Conservation (phyloP, 2,113 vertebrate species). For the Mus pahari region DNA sequence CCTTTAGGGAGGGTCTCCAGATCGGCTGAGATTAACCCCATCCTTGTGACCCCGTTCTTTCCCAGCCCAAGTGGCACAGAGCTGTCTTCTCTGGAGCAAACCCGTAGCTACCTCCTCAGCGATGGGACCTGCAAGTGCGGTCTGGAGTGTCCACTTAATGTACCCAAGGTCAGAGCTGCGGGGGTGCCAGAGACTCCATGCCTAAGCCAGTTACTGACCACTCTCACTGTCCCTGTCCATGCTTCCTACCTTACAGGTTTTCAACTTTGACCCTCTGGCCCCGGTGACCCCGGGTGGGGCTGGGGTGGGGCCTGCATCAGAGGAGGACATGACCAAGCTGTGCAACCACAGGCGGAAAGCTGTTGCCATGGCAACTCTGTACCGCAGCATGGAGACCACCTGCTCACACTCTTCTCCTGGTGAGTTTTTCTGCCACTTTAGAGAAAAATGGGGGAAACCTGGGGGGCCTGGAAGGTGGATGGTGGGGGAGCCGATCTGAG, state of each 20-base stretch:
- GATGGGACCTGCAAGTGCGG: slow-evolving; percentile 96
- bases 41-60: slow-evolving; percentile 34
- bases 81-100: slow-evolving; percentile 93
- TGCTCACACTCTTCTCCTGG: slow-evolving; percentile 84
- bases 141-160: slow-evolving; percentile 93
- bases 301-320: slow-evolving; percentile 89
- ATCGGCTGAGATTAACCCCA: not conserved
- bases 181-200: not conserved
- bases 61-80: slow-evolving; percentile 91
- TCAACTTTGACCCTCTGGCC: slow-evolving; percentile 93
- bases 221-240: slow-evolving; percentile 25
- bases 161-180: slow-evolving; percentile 89
- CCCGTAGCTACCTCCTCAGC: slow-evolving; percentile 92
- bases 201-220: not conserved
- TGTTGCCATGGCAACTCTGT: slow-evolving; percentile 94
- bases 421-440: slow-evolving; percentile 59
- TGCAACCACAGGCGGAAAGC: slow-evolving; percentile 97
- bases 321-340: slow-evolving; percentile 97
- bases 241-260: slow-evolving; percentile 87
- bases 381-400: slow-evolving; percentile 92
- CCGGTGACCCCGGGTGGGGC: slow-evolving; percentile 86
- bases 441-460: not conserved
- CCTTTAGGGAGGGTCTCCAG: not conserved
- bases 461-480: not conserved
- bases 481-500: not conserved